Base-by-base conservation (phyloP, 2,888 invertebrate genomes). In the Coleophora deauratella region DNA sequence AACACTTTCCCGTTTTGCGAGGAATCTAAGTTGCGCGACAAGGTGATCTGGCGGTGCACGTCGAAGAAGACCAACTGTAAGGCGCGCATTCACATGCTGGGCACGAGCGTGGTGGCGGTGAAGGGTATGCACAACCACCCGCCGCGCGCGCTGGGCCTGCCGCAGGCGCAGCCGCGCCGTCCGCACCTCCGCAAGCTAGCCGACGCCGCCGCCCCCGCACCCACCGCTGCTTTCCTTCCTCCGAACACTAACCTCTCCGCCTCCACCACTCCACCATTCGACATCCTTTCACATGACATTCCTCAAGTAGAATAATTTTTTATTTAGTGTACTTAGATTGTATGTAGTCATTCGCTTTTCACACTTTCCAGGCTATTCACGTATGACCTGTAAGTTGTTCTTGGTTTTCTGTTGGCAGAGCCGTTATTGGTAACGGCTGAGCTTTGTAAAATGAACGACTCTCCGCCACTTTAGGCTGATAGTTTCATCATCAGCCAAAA, bases 61-160 rank as follows among this genome's bases (percentile, higher is more conserved):
- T 86, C 86, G 8, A 86, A 86, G 71, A 86, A 86, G 65, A 86
- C 86, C 0, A 86, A 86, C 52, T 86, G 86, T 52, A 82, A 86
- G 57, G 86, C 86, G 14, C 62, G 86, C 42, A 86, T 86, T 39
- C 86, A 86, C 55, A 86, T 86, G 78, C 51, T 84, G 50, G 86
- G 86, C 1, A 58, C 80, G 12, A 81, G 66, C 47, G 85, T 86
- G 43, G 82, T 86, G 13, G 86, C 84, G 6, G 85, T 85, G 34
- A 86, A 86, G 52, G 86, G 86, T 2, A 79, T 86, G 77, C 86
- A 86, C 57, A 86, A 86, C 52, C 86, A 86, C 46, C 80, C 86
- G 14, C 85, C 85, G 40, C 70, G 86, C 15, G 75, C 78, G 11
- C 48, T 68, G 9, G 55, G 69, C 32, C 44, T 72, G 30, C 71